Evolutionary conservation across 2,888 invertebrate genomes (phyloP).

Genomic region (Drosophila rellima): DNA sequence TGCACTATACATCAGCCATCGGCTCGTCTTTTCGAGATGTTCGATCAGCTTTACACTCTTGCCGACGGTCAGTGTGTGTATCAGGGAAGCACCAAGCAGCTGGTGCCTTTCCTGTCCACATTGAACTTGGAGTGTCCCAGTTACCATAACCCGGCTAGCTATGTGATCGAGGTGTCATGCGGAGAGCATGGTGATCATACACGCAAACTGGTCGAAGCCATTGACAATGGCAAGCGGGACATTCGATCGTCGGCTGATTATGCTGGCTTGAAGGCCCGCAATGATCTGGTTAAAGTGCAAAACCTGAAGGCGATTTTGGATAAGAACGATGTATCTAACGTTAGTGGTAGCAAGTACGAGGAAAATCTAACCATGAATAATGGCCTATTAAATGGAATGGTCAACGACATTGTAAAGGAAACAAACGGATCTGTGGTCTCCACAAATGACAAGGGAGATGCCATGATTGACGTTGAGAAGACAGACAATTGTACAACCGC

Average conservation of each 20-base stretch:
- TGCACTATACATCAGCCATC: conserved; percentile 97
- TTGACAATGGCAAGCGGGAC: conserved; percentile 93
- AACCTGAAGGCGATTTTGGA: conserved; percentile 86
- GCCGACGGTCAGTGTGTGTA: conserved; percentile 98
- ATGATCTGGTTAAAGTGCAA: conserved; percentile 87
- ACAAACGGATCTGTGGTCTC: conserved; percentile 65
- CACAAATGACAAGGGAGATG: conserved; percentile 84
- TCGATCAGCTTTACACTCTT: conserved; percentile 96
- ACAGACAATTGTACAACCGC: conserved; percentile 90
- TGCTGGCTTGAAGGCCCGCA: conserved; percentile 87
- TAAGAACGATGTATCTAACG: conserved; percentile 87
- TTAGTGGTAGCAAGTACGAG: conserved; percentile 82
- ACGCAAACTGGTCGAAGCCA: conserved; percentile 92
- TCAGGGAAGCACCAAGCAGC: conserved; percentile 93
- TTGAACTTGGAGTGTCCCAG: conserved; percentile 96
- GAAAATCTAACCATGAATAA: conserved; percentile 84
- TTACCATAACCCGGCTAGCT: conserved; percentile 98
- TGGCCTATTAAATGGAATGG: conserved; percentile 87
- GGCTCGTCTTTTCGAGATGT: conserved; percentile 98
- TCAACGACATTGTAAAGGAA: conserved; percentile 88
- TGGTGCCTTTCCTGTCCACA: conserved; percentile 93
- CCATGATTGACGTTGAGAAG: conserved; percentile 87
- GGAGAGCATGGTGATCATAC: conserved; percentile 98
- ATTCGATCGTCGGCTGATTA: conserved; percentile 91
- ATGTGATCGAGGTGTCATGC: conserved; percentile 98